Percentiles rank a stretch among this genome's conserved stretches.
phyloP scores from a whole-genome alignment of 2,888 invertebrate genomes.

The Lypha dubia region DNA sequence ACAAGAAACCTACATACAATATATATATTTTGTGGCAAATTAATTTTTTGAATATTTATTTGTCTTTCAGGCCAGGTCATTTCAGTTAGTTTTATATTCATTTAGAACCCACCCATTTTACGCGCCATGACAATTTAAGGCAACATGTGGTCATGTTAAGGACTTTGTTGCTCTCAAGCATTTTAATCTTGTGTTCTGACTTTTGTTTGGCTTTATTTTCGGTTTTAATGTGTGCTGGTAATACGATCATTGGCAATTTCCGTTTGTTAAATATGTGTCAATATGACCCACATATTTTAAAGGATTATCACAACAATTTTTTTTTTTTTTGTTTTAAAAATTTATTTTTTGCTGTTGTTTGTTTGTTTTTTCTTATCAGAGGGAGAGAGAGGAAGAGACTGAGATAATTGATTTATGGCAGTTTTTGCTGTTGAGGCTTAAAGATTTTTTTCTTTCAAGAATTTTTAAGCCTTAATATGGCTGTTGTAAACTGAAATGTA shows the following conservation, averaged over 20 bases:
- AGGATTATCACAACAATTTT: constrained; percentile 73
- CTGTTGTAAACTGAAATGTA: constrained; percentile 44
- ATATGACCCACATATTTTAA: constrained; percentile 74
- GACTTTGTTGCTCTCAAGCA: constrained; percentile 52
- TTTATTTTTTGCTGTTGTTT: constrained; percentile 9
- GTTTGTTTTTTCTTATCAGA: constrained; percentile 28
- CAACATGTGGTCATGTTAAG: constrained; percentile 70
- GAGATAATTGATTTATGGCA: constrained; percentile 69
- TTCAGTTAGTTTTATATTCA: constrained; percentile 52
- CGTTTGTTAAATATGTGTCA: constrained; percentile 73
- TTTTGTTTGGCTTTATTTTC: constrained; percentile 38
- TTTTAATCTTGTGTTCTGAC: constrained; percentile 49
- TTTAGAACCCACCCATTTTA: constrained; percentile 70
- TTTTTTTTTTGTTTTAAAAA: constrained; percentile 41
- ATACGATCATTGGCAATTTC: constrained; percentile 71
- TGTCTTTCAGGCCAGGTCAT: constrained; percentile 57
- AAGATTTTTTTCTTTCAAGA: constrained; percentile 66
- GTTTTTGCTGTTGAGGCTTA: constrained; percentile 61
- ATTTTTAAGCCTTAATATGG: constrained; percentile 55
- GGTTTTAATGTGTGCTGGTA: constrained; percentile 56
- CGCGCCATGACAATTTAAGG: constrained; percentile 67
- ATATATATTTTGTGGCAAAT: constrained; percentile 42
- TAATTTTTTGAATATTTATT: constrained; percentile 44
- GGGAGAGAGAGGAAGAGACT: constrained; percentile 27
- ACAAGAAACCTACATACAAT: constrained; percentile 63